Percentiles rank a stretch among this genome's conserved stretches.
Evolutionary conservation across 2,113 vertebrate genomes (phyloP).

Genomic region (Isichthys henryi): DNA sequence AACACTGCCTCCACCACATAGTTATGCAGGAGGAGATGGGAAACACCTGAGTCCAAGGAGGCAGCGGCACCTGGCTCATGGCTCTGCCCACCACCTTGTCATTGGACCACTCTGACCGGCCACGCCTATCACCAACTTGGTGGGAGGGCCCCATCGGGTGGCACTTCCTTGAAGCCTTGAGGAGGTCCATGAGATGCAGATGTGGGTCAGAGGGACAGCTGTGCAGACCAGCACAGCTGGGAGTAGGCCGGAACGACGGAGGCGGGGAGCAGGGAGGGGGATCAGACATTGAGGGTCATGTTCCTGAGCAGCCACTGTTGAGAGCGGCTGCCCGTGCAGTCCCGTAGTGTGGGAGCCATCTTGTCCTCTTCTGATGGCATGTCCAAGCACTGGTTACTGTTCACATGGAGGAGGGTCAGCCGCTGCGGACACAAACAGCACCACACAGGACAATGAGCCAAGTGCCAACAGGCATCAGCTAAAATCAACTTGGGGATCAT

Average conservation of each 20-base stretch:
- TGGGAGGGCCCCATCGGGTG: background rate
- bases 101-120: background rate
- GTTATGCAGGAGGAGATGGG: background rate
- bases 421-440: slow-evolving; percentile 53
- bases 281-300: slow-evolving; percentile 81
- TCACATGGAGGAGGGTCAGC: slow-evolving; percentile 85
- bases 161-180: background rate
- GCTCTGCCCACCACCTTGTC: background rate
- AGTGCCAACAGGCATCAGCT: background rate
- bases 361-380: slow-evolving; percentile 91
- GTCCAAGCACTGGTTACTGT: slow-evolving; percentile 97
- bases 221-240: background rate
- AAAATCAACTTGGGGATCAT: background rate
- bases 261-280: background rate
- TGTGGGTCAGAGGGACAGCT: background rate
- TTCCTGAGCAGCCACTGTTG: slow-evolving; percentile 97
- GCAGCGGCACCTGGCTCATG: background rate
- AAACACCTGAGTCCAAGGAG: background rate
- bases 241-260: too few species aligned
- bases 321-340: slow-evolving; percentile 74
- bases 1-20: background rate
- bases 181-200: background rate
- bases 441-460: background rate
- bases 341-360: slow-evolving; percentile 87
- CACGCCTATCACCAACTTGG: background rate